A percentile compares a stretch with the other conserved stretches of the same genome.
Evolutionary conservation across 2,113 vertebrate genomes (phyloP).

Genomic region (Plotosus lineatus): DNA sequence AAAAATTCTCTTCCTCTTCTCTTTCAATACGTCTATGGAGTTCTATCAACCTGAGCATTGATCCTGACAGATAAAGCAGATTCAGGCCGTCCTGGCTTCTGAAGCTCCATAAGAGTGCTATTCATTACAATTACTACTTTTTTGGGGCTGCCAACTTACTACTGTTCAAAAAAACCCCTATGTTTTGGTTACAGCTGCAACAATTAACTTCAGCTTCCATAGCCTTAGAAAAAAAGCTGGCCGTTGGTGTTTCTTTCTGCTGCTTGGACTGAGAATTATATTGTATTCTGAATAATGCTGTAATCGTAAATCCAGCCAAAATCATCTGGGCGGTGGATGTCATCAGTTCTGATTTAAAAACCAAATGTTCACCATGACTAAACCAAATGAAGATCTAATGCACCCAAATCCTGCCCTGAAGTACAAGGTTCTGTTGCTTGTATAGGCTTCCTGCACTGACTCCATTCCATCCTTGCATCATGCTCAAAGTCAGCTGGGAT

Average conservation of each 20-base stretch:
- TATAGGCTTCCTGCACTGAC: no score
- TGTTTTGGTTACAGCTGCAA: conserved; percentile 15
- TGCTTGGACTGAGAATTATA: background rate
- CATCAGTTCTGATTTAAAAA: background rate
- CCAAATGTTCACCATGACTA: background rate
- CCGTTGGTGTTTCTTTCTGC: conserved; percentile 7
- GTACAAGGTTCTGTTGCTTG: no score
- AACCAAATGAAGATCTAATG: background rate
- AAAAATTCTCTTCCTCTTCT: conserved; percentile 10
- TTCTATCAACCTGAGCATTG: conserved; percentile 45
- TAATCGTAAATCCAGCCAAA: background rate
- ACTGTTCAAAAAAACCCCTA: conserved; percentile 25
- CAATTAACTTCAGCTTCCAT: conserved; percentile 32
- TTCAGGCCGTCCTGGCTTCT: conserved; percentile 36
- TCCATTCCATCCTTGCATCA: no score
- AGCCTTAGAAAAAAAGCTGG: conserved; percentile 23
- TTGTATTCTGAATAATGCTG: no score
- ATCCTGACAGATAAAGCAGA: conserved; percentile 45
- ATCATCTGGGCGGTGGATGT: background rate
- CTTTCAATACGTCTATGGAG: conserved; percentile 30
- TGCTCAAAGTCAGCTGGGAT: no score
- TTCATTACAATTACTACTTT: conserved; percentile 38
- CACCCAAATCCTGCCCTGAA: no score
- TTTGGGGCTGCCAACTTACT: background rate
- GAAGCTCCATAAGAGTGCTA: conserved; percentile 12